Base-by-base conservation (phyloP, 2,113 vertebrate genomes). In the Plestiodon gilberti region DNA sequence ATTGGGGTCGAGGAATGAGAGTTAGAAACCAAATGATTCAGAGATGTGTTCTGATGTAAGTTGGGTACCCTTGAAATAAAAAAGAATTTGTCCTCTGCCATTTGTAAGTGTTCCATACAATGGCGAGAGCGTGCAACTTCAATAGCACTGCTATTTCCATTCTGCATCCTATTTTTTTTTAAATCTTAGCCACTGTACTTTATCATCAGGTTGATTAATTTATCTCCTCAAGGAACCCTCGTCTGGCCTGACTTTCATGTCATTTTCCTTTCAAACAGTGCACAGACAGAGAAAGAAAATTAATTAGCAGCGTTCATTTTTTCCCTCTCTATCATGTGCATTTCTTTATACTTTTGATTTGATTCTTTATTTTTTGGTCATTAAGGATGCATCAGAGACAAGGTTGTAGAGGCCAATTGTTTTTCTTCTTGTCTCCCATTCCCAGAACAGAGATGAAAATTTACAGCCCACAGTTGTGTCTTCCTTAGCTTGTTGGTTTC, bases 271-370 rank as follows among this genome's bases (percentile, higher is more conserved):
- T 33, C 59, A 67, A 83, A 57, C 17, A 25, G 33, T 13, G 9
- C 82, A 78, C 78, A 88, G 87, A 91, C 91, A 94, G n/a, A n/a
- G n/a, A 93, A 86, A 18, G 89, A 86, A 90, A 93, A 38, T 76
- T 85, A 91, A 93, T 92, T 89, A 87, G 83, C 84, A 70, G 82
- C 76, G 82, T 92, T 88, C 90, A 90, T 90, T 38, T 2, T 22
- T 35, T 10, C 61, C 13, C n/a, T n/a, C n/a, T 25, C 3, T 48
- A 18, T 3, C 33, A 70, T 43, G 55, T 43, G 6, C 38, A 79
- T 79, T 61, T 23, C 48, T 85, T 79, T 71, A 70, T 71, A 33
- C 48, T n/a, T 64, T 64, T 48, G 4, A 62, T 23, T 22, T 48
- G 30, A 20, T n/a, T 30, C n/a, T n/a, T n/a, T 55, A n/a, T 64